Evolutionary conservation across 2,113 vertebrate species (phyloP).

Genomic region (Varanus komodoensis): DNA sequence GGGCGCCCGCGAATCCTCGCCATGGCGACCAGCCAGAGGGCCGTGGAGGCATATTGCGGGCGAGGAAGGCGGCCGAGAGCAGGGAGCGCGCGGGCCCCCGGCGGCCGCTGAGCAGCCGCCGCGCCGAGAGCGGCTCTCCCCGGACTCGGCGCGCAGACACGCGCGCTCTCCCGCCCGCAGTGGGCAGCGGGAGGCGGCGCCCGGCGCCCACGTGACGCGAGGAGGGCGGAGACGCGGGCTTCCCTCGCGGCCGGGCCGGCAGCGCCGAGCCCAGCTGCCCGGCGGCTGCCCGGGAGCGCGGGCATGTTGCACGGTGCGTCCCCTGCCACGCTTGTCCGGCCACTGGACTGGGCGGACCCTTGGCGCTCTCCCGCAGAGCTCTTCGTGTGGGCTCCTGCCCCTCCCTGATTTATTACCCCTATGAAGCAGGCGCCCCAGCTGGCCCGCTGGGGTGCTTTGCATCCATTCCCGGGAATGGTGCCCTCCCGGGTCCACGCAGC

Average conservation of each 20-base stretch:
- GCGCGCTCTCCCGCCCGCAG: not conserved
- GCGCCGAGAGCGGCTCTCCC: not conserved
- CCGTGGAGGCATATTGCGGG: conserved; percentile 75
- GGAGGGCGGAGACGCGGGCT: not conserved
- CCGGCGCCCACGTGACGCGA: conserved; percentile 50
- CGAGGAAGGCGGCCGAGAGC: conserved; percentile 9
- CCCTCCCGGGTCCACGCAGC: too few species aligned
- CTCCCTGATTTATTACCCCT: too few species aligned
- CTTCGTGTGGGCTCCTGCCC: too few species aligned
- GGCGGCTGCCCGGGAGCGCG: too few species aligned
- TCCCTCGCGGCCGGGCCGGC: too few species aligned
- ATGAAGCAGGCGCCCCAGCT: not conserved
- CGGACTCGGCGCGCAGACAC: not conserved
- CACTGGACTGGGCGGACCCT: too few species aligned
- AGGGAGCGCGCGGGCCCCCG: conserved; percentile 11
- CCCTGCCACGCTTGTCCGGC: too few species aligned
- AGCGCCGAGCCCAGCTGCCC: too few species aligned
- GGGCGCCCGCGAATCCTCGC: conserved; percentile 59
- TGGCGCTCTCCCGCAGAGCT: too few species aligned
- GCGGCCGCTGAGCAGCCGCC: conserved; percentile 2
- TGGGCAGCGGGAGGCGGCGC: not conserved
- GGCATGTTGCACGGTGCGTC: too few species aligned
- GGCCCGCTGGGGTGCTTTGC: too few species aligned
- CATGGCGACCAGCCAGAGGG: conserved; percentile 75
- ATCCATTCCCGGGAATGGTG: too few species aligned